Evolutionary conservation across 2,888 invertebrate genomes (phyloP).

Genomic region (Polietes domitor): DNA sequence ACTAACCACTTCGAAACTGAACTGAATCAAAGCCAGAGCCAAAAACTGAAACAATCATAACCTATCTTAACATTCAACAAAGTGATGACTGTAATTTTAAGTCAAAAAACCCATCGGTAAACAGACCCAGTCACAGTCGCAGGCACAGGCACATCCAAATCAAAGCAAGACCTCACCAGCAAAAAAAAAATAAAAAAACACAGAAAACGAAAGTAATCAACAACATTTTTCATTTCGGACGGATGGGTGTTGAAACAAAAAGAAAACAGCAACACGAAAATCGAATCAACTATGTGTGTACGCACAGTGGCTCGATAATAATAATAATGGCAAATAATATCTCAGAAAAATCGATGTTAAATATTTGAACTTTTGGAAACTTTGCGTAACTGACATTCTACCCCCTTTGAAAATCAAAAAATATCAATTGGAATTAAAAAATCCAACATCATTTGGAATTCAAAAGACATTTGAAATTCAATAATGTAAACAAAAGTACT

Average conservation of each 20-base stretch:
- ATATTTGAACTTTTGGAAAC: too few species aligned
- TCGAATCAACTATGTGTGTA: not conserved
- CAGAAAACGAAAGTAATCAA: slow-evolving; percentile 48
- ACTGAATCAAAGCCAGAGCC: not conserved
- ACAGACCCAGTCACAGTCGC: not conserved
- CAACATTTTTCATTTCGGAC: slow-evolving; percentile 36
- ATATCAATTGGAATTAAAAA: too few species aligned
- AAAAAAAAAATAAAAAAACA: slow-evolving; percentile 19
- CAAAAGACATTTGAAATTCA: too few species aligned
- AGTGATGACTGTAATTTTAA: slow-evolving; percentile 32
- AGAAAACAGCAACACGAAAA: not conserved
- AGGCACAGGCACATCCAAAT: not conserved
- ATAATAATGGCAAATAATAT: too few species aligned
- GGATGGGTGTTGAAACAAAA: not conserved
- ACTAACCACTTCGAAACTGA: not conserved
- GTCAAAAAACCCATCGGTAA: slow-evolving; percentile 18
- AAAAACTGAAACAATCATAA: slow-evolving; percentile 19
- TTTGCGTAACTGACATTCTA: too few species aligned
- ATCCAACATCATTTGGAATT: too few species aligned
- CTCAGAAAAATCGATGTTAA: too few species aligned
- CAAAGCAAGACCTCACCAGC: slow-evolving; percentile 8
- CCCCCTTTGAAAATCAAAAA: too few species aligned
- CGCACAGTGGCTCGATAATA: too few species aligned
- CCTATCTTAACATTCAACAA: slow-evolving; percentile 41
- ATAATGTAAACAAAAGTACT: too few species aligned